phyloP scores from a whole-genome alignment of 2,797 vertebrate species.

The Cyclura pinguis region DNA sequence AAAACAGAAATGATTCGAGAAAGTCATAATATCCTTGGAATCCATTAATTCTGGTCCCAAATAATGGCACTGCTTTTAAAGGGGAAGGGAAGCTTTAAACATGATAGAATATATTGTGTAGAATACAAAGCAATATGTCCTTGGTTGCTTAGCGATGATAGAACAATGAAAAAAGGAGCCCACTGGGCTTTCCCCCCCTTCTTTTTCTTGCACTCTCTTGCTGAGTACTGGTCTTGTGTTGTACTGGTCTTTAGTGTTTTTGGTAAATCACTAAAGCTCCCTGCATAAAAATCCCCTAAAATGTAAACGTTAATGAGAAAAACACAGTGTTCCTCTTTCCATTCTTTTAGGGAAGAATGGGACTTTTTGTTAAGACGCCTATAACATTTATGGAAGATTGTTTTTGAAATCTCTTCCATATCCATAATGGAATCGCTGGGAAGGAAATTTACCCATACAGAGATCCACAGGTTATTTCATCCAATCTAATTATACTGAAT shows the following conservation, averaged over 20 bases:
- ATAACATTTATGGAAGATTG: neutral
- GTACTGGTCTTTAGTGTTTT: slow-evolving; percentile 21
- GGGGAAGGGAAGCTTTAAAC: slow-evolving; percentile 54
- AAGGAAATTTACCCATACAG: neutral
- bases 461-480: neutral
- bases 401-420: slow-evolving; percentile 35
- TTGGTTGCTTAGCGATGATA: slow-evolving; percentile 87
- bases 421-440: slow-evolving; percentile 29
- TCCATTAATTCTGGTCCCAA: slow-evolving; percentile 64
- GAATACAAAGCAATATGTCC: slow-evolving; percentile 75
- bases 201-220: slow-evolving; percentile 37
- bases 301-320: neutral
- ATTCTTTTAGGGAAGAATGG: slow-evolving; percentile 1
- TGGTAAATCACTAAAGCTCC: slow-evolving; percentile 17
- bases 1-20: slow-evolving; percentile 50
- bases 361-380: slow-evolving; percentile 33
- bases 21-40: slow-evolving; percentile 45
- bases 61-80: slow-evolving; percentile 50
- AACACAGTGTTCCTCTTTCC: slow-evolving; percentile 2
- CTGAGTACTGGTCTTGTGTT: slow-evolving; percentile 33
- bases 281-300: slow-evolving; percentile 36
- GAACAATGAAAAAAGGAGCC: slow-evolving; percentile 59
- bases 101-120: slow-evolving; percentile 45
- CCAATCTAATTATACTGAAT: neutral
- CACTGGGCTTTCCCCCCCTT: slow-evolving; percentile 35